Conservation (phyloP, 2,888 invertebrate genomes). For the Melanargia galathea region DNA sequence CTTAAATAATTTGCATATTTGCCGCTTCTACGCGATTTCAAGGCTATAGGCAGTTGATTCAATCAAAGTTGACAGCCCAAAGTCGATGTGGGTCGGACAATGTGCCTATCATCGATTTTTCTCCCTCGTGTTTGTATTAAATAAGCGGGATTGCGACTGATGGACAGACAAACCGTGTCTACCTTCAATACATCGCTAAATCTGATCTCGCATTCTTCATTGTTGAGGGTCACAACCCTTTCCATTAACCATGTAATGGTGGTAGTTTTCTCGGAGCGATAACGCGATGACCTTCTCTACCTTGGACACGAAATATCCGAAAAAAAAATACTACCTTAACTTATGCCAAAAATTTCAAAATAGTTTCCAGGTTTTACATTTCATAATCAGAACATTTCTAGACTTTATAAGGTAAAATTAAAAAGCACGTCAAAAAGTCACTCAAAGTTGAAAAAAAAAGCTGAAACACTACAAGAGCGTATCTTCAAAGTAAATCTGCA, state of each 20-base stretch:
- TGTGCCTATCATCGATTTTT: conserved; percentile 74
- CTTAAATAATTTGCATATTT: conserved; percentile 6
- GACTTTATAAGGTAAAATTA: conserved; percentile 18
- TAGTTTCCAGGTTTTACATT: no score
- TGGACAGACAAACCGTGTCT: conserved; percentile 15
- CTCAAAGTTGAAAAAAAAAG: conserved; percentile 36
- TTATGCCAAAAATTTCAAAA: no score
- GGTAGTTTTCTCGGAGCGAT: no score
- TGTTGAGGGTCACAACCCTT: no score
- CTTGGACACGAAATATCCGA: no score
- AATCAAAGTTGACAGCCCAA: conserved; percentile 79
- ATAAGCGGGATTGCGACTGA: conserved; percentile 40
- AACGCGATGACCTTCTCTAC: no score
- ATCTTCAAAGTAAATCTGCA: conserved; percentile 69
- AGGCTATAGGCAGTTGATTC: conserved; percentile 66
- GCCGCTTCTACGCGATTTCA: conserved; percentile 50
- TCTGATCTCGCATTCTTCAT: no score
- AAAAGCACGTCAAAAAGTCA: conserved; percentile 36
- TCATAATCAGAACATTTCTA: background rate
- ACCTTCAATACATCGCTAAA: no score
- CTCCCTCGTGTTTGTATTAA: conserved; percentile 50
- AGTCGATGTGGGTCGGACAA: conserved; percentile 79
- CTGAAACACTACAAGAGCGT: conserved; percentile 38
- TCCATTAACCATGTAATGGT: no score
- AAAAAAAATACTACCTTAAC: no score